Base-by-base conservation (phyloP, 2,113 vertebrate species). In the Tichodroma muraria region DNA sequence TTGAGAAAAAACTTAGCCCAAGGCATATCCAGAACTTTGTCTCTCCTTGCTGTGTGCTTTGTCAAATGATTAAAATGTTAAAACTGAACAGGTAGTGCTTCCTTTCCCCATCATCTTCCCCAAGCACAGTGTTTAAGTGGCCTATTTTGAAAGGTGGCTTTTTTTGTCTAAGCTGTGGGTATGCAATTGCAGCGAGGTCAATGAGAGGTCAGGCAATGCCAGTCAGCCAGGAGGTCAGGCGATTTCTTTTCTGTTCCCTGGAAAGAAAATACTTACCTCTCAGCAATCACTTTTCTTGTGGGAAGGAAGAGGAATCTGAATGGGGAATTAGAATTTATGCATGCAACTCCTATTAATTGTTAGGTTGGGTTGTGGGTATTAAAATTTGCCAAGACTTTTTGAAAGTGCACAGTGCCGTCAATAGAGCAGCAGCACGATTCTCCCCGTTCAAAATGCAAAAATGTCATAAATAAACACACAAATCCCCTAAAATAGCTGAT, bases 331-430 rank as follows among this genome's bases (percentile, higher is more conserved):
- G 80, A 77, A 66, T 92, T 89, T 54, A 79, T 83, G 75, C 95
- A 94, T 65, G 64, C 77, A 70, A 47, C 47, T 93, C 47, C 64
- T 63, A n/a, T 88, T 96, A 96, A 78, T 85, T 94, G 56, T 94
- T 91, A 89, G 37, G 44, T 70, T 78, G 79, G 73, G 47, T 56
- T 80, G 60, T 40, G 73, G 64, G 47, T 52, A 88, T 82, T 90
- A 76, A 92, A 60, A 89, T 93, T 71, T 94, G 33, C 52, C 85
- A 86, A 73, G 78, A 63, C 42, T 72, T 64, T 79, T 89, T 2
- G 11, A 76, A 94, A 91, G 61, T 47, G 63, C 60, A 81, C 60
- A 38, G 56, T 76, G 38, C 52, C 4, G 6, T 73, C 87, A 42
- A 20, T 4, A 91, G 61, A 33, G 37, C 37, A 78, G 80, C 73